phyloP scores from a whole-genome alignment of 2,797 vertebrate genomes.

The Balearica regulorum region DNA sequence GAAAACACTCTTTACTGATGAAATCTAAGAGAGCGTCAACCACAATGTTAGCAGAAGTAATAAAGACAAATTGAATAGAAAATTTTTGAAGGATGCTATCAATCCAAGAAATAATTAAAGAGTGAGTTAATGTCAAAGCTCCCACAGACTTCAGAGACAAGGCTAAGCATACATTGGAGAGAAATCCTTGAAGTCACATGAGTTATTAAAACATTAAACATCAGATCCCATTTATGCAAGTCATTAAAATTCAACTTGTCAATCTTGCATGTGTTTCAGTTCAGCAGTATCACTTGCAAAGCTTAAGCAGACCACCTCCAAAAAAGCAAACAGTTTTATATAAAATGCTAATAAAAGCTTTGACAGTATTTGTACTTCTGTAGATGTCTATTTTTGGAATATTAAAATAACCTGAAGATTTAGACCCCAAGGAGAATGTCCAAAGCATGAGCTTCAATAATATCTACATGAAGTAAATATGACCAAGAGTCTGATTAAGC shows the following conservation, averaged over 20 bases:
- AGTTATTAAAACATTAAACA: background rate
- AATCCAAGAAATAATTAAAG: background rate
- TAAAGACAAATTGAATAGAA: background rate
- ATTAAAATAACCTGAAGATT: background rate
- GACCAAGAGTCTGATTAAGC: background rate
- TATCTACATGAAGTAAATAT: background rate
- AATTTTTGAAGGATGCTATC: background rate
- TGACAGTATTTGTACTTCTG: background rate
- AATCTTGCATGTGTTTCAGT: background rate
- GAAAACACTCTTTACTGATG: background rate
- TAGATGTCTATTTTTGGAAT: background rate
- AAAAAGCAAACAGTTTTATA: background rate
- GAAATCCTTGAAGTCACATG: background rate
- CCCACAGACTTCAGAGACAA: background rate
- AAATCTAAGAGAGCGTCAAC: background rate
- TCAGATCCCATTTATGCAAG: background rate
- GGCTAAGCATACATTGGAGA: background rate
- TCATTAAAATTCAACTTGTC: background rate
- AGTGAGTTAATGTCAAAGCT: background rate
- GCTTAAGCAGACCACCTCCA: background rate
- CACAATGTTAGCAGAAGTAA: background rate
- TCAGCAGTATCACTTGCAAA: background rate
- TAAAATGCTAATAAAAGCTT: background rate
- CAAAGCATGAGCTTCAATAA: background rate
- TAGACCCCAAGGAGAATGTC: background rate